Percentiles rank a stretch among this genome's conserved stretches.
Conservation (phyloP, 2,113 vertebrate genomes). For the Hydrolagus affinis region DNA sequence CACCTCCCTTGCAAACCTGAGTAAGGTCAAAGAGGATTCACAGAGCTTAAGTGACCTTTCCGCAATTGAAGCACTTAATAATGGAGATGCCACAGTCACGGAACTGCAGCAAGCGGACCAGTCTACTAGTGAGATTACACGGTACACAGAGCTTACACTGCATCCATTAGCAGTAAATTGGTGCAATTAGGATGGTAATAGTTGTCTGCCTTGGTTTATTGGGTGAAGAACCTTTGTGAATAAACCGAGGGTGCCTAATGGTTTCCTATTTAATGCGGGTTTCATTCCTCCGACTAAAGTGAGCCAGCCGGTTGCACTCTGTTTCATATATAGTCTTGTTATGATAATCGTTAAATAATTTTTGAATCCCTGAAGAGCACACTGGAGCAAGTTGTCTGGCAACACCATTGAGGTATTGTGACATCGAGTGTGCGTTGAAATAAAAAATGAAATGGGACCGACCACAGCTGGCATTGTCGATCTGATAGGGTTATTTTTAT, state of each 20-base stretch:
- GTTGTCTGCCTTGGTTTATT: neutral
- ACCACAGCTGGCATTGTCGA: too few species aligned
- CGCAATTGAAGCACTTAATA: constrained; percentile 71
- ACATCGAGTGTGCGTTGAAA: neutral
- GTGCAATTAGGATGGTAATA: neutral
- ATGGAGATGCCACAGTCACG: constrained; percentile 63
- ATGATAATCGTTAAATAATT: neutral
- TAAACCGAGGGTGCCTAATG: neutral
- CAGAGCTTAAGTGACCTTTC: constrained; percentile 9
- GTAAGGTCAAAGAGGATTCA: constrained; percentile 35
- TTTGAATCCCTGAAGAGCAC: neutral
- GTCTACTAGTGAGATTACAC: constrained; percentile 85
- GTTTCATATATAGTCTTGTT: neutral
- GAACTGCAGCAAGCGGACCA: constrained; percentile 79
- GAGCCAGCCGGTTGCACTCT: neutral
- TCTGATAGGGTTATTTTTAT: too few species aligned
- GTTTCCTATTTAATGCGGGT: neutral
- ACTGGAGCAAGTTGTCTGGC: neutral
- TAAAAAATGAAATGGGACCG: too few species aligned
- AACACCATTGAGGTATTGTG: neutral
- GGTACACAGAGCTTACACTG: constrained; percentile 52
- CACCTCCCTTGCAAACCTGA: constrained; percentile 86
- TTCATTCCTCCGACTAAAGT: neutral
- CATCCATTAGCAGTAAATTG: neutral
- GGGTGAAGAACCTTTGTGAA: neutral